Evolutionary conservation across 2,113 vertebrate genomes (phyloP), one percentile per base, ranked within the genome.

Genomic region (Gila orcuttii): DNA sequence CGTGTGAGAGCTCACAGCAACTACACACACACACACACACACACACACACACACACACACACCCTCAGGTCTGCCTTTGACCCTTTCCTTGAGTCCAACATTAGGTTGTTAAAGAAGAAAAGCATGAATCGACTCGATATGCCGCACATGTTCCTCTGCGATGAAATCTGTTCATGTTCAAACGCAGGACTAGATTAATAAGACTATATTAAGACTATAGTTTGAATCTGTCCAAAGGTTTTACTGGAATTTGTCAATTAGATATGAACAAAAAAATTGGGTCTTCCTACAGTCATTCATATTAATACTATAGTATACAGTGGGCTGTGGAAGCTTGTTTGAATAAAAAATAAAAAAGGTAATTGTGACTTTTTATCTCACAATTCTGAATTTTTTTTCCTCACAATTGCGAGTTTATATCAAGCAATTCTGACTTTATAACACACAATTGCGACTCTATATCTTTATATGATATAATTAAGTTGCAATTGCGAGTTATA

Each of bases 11-110:
- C 59, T 64, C 39, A 60, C 10, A 60, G 55, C 0, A 33, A 42
- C 55, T 9, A n/a, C 39, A 39, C 39, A 39, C 39, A 39, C 10
- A 52, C 50, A 69, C 66, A 69, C 66, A 69, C 17, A 36, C 66
- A 69, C 73, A 50, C 39, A 73, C 10, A 73, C 69, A 73, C 21
- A 73, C 23, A 45, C 39, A 64, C 57, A 80, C 59, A 0, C 23
- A 9, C 25, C 76, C 76, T 59, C 71, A 42, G 42, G 71, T 74
- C 36, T 45, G 75, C n/a, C 31, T 59, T 7, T 74, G 71, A 74
- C 71, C 71, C 42, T 71, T 9, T 17, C 21, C 36, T 2, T 59
- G 52, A 57, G 76, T 78, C 28, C 50, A 23, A 31, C 17, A 57
- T 9, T 2, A 23, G 52, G 52, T 79, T 36, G 3, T 31, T 19